Evolutionary conservation across 2,797 vertebrate species (phyloP), one percentile per base, ranked within the genome.

Genomic region (Manis crassicaudata): DNA sequence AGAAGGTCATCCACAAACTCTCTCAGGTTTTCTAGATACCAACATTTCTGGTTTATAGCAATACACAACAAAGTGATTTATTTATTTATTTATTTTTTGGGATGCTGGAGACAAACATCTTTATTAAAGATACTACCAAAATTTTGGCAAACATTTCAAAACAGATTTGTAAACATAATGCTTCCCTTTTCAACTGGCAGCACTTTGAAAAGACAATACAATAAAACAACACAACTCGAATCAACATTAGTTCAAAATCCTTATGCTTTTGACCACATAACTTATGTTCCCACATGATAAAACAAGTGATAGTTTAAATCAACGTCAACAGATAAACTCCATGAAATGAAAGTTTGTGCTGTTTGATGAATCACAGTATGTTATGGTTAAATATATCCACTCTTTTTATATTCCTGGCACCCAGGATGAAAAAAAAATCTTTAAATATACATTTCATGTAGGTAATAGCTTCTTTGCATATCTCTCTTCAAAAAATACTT

Each of bases 161-260:
- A 99, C 98, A 98, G 97, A 98, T 98, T 98, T 99, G 99, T 99
- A 99, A 99, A 99, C 99, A 99, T 97, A 98, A 98, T 96, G 98
- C 98, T 99, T 99, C 99, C 99, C 99, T 99, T 99, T 99, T 98
- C 97, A 97, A 97, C 97, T 98, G 98, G 97, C 98, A 99, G 98
- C 98, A 98, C 97, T 98, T 98, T 92, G 91, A 97, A 98, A 98
- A 96, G 92, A 98, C 96, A 98, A 97, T 98, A 99, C 72, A 97
- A 97, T 97, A 98, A 98, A 98, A 98, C 98, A 98, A 96, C 96
- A 95, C 90, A 96, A 98, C 95, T 96, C 97, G 94, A 97, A 97
- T 98, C 97, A 96, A 97, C 93, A 96, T 98, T 97, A 96, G 97
- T 97, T 97, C 89, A 92, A 97, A 98, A 98, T 97, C 96, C 97